Evolutionary conservation across 2,888 invertebrate species (phyloP), one percentile per base, ranked within the genome.

Genomic region (Acanthosepion lycidas): DNA sequence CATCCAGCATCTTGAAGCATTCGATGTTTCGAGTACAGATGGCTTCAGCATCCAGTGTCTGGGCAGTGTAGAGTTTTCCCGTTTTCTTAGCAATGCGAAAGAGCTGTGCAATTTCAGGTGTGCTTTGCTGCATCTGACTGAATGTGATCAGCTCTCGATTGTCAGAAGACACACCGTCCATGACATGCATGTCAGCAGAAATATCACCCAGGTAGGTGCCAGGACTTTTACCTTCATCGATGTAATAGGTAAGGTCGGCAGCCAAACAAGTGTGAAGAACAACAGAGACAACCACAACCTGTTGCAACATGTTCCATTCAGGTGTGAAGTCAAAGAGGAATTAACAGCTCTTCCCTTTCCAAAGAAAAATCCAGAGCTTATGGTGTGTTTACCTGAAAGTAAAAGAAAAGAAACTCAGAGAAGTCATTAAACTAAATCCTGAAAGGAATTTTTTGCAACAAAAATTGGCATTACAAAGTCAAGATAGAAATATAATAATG

Each of bases 181-280:
- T 78, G 78, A 78, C 78, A 6, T 78, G 78, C 78, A 78, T 78
- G 78, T 78, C 78, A 33, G 78, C 78, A 78, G n/a, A 78, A 33
- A 78, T 78, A 12, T 78, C 78, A 78, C 78, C 78, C n/a, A 78
- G n/a, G 78, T n/a, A 78, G n/a, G 78, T 33, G n/a, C 78, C 78
- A 78, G 78, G 78, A 78, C 78, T 78, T 23, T 78, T 78, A 78
- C 78, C 78, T 78, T 78, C 78, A n/a, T 78, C 78, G 78, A 78
- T 78, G 78, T 78, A 78, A 78, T 78, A 78, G 78, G 78, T 78
- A 78, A 78, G 78, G 78, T 78, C 78, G n/a, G 18, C 78, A n/a
- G n/a, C 78, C 78, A 78, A n/a, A 78, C 78, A 78, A n/a, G 78
- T 78, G 78, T 78, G 78, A 78, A 78, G 78, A 78, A 78, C 78